Evolutionary conservation across 2,888 invertebrate genomes (phyloP).

Genomic region (Frankliniella intonsa): DNA sequence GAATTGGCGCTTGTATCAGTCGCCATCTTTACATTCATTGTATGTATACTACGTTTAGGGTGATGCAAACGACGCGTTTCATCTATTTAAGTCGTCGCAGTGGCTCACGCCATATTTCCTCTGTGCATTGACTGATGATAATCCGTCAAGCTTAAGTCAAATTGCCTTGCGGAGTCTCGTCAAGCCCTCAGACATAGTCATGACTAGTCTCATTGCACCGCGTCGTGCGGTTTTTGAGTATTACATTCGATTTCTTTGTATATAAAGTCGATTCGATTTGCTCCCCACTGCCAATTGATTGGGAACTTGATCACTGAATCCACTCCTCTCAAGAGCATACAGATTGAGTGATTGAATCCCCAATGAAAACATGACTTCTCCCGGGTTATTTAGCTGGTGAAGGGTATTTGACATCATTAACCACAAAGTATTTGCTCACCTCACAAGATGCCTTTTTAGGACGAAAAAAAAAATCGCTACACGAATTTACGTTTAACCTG

Average conservation of each 20-base stretch:
- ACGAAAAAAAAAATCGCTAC: too few relatives aligned
- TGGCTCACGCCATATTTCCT: too few relatives aligned
- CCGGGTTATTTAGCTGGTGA: neutral
- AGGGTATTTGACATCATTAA: neutral
- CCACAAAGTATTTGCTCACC: neutral
- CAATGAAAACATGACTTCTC: neutral
- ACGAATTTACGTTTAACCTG: too few relatives aligned
- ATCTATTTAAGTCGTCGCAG: too few relatives aligned
- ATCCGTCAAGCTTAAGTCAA: too few relatives aligned
- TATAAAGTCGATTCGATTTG: neutral
- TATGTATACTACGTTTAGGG: too few relatives aligned
- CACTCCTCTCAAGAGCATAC: neutral
- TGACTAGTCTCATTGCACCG: neutral
- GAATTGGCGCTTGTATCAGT: neutral
- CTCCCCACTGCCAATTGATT: neutral
- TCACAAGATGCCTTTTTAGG: neutral
- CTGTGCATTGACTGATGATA: too few relatives aligned
- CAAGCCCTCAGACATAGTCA: neutral
- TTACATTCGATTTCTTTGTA: neutral
- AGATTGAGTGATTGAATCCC: constrained; percentile 8
- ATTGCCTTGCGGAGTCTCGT: too few relatives aligned
- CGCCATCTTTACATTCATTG: too few relatives aligned
- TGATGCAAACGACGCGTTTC: too few relatives aligned
- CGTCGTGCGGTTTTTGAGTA: neutral
- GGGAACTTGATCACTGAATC: constrained; percentile 3